Evolutionary conservation across 2,113 vertebrate genomes (phyloP).

Genomic region (Pyxicephalus adspersus): DNA sequence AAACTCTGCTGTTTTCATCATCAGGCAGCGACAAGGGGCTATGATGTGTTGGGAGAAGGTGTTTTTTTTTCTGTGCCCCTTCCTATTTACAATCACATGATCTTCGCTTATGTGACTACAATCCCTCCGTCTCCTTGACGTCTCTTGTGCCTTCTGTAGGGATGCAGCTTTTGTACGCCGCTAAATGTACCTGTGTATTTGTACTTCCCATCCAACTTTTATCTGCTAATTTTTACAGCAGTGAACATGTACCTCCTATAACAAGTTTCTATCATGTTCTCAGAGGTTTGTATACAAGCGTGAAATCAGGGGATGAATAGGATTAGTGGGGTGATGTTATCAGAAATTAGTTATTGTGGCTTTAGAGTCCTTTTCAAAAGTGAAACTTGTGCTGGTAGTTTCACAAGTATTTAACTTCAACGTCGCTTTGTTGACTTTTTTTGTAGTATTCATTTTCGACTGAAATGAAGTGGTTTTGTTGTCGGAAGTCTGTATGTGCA

Average conservation of each 20-base stretch:
- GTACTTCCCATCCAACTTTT: conserved; percentile 6
- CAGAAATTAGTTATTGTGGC: no score
- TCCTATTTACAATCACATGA: conserved; percentile 15
- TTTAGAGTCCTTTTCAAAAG: no score
- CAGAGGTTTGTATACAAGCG: not conserved
- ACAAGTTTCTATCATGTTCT: not conserved
- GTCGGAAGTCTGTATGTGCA: no score
- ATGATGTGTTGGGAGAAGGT: conserved; percentile 47
- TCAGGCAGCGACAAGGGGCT: conserved; percentile 43
- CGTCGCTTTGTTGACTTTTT: no score
- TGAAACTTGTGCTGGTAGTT: no score
- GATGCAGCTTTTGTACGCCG: not conserved
- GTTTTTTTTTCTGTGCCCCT: conserved; percentile 29
- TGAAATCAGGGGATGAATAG: not conserved
- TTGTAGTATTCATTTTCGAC: no score
- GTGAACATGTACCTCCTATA: not conserved
- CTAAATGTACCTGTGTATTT: not conserved
- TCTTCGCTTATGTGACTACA: not conserved
- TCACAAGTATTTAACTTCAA: no score
- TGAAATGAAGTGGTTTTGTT: no score
- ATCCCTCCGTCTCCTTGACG: not conserved
- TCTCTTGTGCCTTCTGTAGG: conserved; percentile 11
- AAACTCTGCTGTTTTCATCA: conserved; percentile 40
- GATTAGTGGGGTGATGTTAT: no score
- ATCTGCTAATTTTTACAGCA: not conserved